A percentile compares a stretch with the other conserved stretches of the same genome.
Evolutionary conservation across 2,888 invertebrate genomes (phyloP).

Genomic region (Blastobasis adustella): DNA sequence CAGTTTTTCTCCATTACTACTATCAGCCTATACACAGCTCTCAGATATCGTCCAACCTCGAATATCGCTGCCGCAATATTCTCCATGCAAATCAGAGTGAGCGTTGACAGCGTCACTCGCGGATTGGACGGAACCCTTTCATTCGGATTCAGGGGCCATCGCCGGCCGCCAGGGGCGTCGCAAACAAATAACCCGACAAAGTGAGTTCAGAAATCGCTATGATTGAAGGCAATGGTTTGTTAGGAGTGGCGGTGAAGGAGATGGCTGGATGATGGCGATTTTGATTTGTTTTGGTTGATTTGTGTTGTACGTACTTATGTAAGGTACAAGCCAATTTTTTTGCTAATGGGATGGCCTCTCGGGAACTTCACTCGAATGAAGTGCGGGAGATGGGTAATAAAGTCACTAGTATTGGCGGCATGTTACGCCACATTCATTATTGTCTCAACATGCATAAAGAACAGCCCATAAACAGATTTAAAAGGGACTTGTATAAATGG

Average conservation of each 20-base stretch:
- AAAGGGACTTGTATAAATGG: too few species aligned
- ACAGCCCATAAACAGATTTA: too few species aligned
- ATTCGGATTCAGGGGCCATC: slow-evolving; percentile 43
- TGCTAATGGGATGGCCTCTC: background rate
- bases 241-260: slow-evolving; percentile 13
- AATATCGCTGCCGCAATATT: too few species aligned
- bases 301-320: background rate
- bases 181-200: slow-evolving; percentile 56
- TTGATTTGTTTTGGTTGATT: background rate
- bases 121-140: slow-evolving; percentile 23
- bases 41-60: too few species aligned
- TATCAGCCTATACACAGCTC: too few species aligned
- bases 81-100: too few species aligned
- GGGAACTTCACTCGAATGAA: background rate
- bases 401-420: background rate
- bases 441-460: too few species aligned
- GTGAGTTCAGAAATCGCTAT: slow-evolving; percentile 47
- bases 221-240: slow-evolving; percentile 36
- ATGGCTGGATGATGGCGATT: slow-evolving; percentile 2
- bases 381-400: background rate
- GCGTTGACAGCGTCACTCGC: too few species aligned
- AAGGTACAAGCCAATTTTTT: background rate
- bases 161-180: slow-evolving; percentile 40
- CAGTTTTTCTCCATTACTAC: too few species aligned
- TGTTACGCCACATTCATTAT: background rate